A percentile compares a stretch with the other conserved stretches of the same genome.
phyloP scores from a whole-genome alignment of 2,797 vertebrate genomes.

The Aldrovandia affinis region DNA sequence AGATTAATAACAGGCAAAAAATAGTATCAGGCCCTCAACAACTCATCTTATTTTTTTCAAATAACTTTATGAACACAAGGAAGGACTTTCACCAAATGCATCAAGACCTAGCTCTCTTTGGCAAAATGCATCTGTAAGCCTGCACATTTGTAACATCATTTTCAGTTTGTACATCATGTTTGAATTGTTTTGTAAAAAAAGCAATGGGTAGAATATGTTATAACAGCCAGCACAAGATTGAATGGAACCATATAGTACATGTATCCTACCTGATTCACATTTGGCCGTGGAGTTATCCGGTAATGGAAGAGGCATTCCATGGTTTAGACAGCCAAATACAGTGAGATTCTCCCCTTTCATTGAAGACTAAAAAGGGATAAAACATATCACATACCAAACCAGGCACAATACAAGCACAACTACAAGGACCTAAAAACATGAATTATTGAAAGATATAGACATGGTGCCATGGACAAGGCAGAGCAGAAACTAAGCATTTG shows the following conservation, averaged over 20 bases:
- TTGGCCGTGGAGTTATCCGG: conserved; percentile 81
- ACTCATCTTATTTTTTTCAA: neutral
- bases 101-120: neutral
- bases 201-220: neutral
- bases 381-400: neutral
- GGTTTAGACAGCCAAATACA: conserved; percentile 92
- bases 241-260: too few relatives aligned
- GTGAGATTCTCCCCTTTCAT: conserved; percentile 88
- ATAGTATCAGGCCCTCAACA: neutral
- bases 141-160: neutral
- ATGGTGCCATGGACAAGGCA: conserved; percentile 24
- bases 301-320: conserved; percentile 87
- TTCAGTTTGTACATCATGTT: neutral
- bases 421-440: neutral
- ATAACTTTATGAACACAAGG: neutral
- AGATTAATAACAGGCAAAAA: neutral
- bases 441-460: neutral
- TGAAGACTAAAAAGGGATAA: conserved; percentile 72
- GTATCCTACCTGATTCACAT: conserved; percentile 87
- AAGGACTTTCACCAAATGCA: neutral
- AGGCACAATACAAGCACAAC: neutral
- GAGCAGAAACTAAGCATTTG: conserved; percentile 23
- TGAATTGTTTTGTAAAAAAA: neutral
- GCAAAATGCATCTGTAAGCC: neutral
- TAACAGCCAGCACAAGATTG: neutral